Evolutionary conservation across 2,888 invertebrate genomes (phyloP), one percentile per base, ranked within the genome.

Genomic region (Fabriciana adippe): DNA sequence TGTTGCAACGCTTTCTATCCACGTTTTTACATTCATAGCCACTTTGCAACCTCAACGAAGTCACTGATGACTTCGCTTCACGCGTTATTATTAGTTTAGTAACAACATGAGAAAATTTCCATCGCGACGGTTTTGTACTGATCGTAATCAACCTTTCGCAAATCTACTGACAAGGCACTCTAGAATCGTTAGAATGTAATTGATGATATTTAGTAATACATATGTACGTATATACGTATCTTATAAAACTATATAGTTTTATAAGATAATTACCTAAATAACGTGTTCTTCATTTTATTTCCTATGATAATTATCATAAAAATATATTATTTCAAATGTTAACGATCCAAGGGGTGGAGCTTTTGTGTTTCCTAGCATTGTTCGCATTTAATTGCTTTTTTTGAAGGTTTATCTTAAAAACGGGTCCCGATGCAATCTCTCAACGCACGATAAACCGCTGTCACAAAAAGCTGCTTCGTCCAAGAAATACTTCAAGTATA

Each of bases 391-490:
- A 68, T 68, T 68, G 68, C 60, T 64, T 68, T 68, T 68, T 60
- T 55, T 41, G 45, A 54, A 66, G 48, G 66, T 66, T 50, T 51
- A 68, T 68, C 68, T 56, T 6, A 21, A 15, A 63, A 16, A 15
- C 48, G 31, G 47, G 55, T 41, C 41, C 63, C 55, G 74, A 64
- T 70, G 69, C 67, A 56, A 70, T 71, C 71, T 66, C 59, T 18
- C 63, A 50, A 60, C 66, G 60, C 48, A 68, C 69, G 70, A 73
- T 73, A 74, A 70, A 60, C 63, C 73, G 67, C 70, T 69, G 76
- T 73, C 73, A 72, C 72, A 75, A 74, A 75, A 73, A 73, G 66
- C 68, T 51, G 72, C 70, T 66, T 68, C 69, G 66, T 68, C 69
- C 70, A 65, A 72, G 69, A 64, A 70, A 72, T 69, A 73, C 70